phyloP scores from a whole-genome alignment of 2,113 vertebrate genomes.

The Engraulis encrasicolus region DNA sequence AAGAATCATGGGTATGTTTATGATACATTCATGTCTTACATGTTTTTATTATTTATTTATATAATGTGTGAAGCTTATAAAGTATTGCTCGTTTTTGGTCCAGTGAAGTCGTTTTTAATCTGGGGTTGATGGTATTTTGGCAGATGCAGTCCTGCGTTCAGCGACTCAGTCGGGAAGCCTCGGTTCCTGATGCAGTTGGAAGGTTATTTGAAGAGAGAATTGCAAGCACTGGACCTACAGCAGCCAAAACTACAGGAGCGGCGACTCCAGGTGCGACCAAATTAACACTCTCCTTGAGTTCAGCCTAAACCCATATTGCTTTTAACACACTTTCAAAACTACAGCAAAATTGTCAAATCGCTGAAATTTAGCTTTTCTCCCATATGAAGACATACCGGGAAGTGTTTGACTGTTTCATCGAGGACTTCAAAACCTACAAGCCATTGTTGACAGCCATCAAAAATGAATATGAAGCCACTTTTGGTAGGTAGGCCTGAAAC shows the following conservation, averaged over 20 bases:
- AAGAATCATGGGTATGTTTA: slow-evolving; percentile 61
- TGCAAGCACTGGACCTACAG: slow-evolving; percentile 66
- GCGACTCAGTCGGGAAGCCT: slow-evolving; percentile 70
- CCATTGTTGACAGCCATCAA: slow-evolving; percentile 83
- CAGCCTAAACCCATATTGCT: not conserved
- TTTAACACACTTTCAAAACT: not conserved
- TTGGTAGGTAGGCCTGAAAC: slow-evolving; percentile 72
- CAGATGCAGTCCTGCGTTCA: slow-evolving; percentile 52
- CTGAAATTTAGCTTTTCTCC: not conserved
- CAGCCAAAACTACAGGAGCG: slow-evolving; percentile 72
- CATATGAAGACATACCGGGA: slow-evolving; percentile 78
- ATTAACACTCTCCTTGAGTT: not conserved
- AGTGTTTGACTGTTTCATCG: slow-evolving; percentile 82
- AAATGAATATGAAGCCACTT: slow-evolving; percentile 83
- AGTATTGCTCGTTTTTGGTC: too few relatives aligned
- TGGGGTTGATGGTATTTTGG: not conserved
- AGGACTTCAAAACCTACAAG: slow-evolving; percentile 85
- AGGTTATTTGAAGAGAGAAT: slow-evolving; percentile 72
- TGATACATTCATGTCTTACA: not conserved
- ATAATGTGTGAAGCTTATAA: not conserved
- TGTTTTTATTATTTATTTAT: not conserved
- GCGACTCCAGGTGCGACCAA: slow-evolving; percentile 76
- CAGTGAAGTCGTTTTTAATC: not conserved
- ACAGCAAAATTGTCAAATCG: not conserved
- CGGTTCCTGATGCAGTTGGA: slow-evolving; percentile 75